Evolutionary conservation across 1,140 invertebrate genomes (phyloP).

Genomic region (Drosophila parvula): DNA sequence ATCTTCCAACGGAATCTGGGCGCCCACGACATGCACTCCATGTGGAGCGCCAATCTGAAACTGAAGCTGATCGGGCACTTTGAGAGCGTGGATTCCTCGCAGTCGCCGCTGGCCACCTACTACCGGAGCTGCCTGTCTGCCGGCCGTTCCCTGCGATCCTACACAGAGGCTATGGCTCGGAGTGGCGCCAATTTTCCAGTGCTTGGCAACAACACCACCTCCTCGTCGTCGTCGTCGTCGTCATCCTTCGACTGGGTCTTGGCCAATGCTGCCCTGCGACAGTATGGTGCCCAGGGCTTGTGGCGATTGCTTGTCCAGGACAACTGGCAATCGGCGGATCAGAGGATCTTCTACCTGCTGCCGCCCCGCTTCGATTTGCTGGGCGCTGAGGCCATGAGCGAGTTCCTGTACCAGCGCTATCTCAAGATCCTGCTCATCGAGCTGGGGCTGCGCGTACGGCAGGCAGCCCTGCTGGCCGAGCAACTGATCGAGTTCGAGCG

Average conservation of each 20-base stretch:
- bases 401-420: conserved; percentile 67
- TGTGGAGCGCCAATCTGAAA: conserved; percentile 60
- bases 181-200: conserved; percentile 11
- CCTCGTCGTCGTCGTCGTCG: neutral
- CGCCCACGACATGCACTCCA: conserved; percentile 62
- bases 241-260: conserved; percentile 52
- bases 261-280: conserved; percentile 56
- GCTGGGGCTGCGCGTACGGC: conserved; percentile 62
- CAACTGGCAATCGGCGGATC: conserved; percentile 75
- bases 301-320: conserved; percentile 61
- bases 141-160: conserved; percentile 44
- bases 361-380: conserved; percentile 59
- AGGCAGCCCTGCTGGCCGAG: conserved; percentile 42
- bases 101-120: conserved; percentile 35
- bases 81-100: neutral
- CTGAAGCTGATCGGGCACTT: conserved; percentile 57
- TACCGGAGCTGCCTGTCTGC: conserved; percentile 60
- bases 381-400: conserved; percentile 29
- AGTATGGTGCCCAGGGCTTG: conserved; percentile 59
- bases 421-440: conserved; percentile 71
- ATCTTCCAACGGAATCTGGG: conserved; percentile 42
- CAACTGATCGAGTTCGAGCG: conserved; percentile 65
- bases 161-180: conserved; percentile 44
- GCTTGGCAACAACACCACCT: neutral
- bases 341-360: conserved; percentile 68